Evolutionary conservation across 2,113 vertebrate species (phyloP).

Genomic region (Indicator indicator): DNA sequence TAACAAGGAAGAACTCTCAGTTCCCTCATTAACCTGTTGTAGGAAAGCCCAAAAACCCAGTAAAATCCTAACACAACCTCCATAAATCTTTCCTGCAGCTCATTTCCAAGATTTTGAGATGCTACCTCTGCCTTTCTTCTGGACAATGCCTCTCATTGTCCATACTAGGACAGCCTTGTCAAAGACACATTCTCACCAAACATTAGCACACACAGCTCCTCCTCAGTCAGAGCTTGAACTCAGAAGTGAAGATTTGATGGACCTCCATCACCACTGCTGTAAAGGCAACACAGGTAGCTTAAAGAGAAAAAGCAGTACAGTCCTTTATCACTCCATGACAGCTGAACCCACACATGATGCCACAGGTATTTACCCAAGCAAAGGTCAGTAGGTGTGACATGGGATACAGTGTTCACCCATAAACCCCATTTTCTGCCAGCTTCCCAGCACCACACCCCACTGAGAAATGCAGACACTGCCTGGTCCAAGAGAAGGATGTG

Average conservation of each 20-base stretch:
- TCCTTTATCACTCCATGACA: not conserved
- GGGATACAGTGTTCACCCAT: rapidly evolving
- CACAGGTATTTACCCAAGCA: not conserved
- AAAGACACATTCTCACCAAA: not conserved
- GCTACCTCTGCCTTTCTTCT: not conserved
- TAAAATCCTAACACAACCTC: not conserved
- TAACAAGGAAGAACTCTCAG: not conserved
- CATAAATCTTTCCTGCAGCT: not conserved
- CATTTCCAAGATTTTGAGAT: not conserved
- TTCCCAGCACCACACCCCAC: not conserved
- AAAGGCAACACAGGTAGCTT: not conserved
- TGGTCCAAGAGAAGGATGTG: not conserved
- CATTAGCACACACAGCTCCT: not conserved
- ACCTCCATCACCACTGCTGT: not conserved
- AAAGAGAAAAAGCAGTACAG: not conserved
- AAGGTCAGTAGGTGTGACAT: not conserved
- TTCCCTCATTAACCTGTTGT: rapidly evolving
- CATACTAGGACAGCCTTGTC: rapidly evolving
- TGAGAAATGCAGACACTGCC: not conserved
- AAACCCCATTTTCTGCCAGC: not conserved
- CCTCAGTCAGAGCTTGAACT: not conserved
- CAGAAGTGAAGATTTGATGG: not conserved
- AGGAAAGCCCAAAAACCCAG: not conserved
- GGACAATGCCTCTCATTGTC: not conserved
- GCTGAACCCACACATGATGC: not conserved